phyloP scores from a whole-genome alignment of 2,888 invertebrate genomes.

The Listrodromus nycthemerus region DNA sequence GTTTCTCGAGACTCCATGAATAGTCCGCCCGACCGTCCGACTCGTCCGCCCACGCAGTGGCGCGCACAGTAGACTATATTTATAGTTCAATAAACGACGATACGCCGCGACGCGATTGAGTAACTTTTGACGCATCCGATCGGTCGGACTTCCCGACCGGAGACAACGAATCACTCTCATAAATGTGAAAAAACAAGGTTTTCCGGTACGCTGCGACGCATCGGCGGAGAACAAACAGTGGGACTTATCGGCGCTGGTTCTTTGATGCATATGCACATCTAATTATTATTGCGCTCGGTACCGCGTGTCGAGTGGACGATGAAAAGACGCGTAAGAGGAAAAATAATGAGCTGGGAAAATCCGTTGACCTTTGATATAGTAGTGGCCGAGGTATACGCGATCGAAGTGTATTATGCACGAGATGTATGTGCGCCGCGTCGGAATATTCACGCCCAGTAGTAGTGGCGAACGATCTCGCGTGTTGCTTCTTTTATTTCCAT shows the following conservation, averaged over 20 bases:
- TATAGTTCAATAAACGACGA: slow-evolving; percentile 51
- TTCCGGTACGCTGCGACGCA: slow-evolving; percentile 4
- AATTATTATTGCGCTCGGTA: slow-evolving; percentile 22
- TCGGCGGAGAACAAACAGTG: neutral
- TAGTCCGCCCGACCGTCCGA: slow-evolving; percentile 61
- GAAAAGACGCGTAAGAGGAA: slow-evolving; percentile 38
- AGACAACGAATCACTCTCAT: neutral
- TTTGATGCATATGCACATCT: neutral
- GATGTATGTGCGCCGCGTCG: slow-evolving; percentile 11
- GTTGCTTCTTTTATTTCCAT: neutral
- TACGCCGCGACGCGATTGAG: slow-evolving; percentile 36
- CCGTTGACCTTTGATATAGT: slow-evolving; percentile 52
- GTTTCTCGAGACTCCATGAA: slow-evolving; percentile 23
- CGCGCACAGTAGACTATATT: slow-evolving; percentile 47
- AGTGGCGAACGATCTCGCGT: slow-evolving; percentile 19
- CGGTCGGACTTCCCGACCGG: slow-evolving; percentile 36
- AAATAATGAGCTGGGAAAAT: slow-evolving; percentile 52
- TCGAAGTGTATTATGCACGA: slow-evolving; percentile 30
- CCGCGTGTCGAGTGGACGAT: slow-evolving; percentile 5
- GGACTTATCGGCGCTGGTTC: neutral
- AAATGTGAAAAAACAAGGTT: slow-evolving; percentile 22
- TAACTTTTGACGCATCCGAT: slow-evolving; percentile 38
- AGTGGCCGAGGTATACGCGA: slow-evolving; percentile 6
- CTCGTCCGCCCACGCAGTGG: slow-evolving; percentile 67
- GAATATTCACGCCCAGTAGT: slow-evolving; percentile 28